These are phyloP conservation scores for Herpetotheres cachinnans DNA, from an alignment of 2,113 vertebrate species.

Conservation along the genomic window DNA sequence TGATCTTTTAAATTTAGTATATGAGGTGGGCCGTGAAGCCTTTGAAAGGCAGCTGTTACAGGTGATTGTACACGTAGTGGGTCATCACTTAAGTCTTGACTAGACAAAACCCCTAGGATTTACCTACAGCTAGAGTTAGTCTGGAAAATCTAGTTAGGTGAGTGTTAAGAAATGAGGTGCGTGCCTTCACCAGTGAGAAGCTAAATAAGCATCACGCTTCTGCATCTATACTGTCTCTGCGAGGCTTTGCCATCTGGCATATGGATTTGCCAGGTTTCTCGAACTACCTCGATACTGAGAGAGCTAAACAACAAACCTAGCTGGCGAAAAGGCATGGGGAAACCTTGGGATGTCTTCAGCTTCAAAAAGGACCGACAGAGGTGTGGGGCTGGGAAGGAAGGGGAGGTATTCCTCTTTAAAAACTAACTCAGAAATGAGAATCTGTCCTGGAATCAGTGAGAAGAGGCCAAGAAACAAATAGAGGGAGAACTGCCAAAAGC, in stretches of 20 bases:
- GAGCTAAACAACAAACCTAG: not conserved
- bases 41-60: not conserved
- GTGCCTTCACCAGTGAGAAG: not conserved
- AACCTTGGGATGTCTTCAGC: not conserved
- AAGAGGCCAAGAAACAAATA: not conserved
- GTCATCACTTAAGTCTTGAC: not conserved
- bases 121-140: not conserved
- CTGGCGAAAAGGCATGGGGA: not conserved
- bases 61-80: not conserved
- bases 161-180: not conserved
- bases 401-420: not conserved
- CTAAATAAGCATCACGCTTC: not conserved
- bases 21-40: accelerated
- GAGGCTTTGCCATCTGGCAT: not conserved
- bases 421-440: not conserved
- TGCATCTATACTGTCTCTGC: accelerated
- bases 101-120: not conserved
- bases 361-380: not conserved
- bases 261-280: not conserved
- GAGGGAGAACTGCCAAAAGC: not conserved
- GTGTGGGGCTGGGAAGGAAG: not conserved
- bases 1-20: not conserved
- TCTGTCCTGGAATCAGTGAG: not conserved
- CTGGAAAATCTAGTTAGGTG: not conserved
- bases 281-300: not conserved